Evolutionary conservation across 2,888 invertebrate species (phyloP).

Genomic region (Mechanitis mazaeus): DNA sequence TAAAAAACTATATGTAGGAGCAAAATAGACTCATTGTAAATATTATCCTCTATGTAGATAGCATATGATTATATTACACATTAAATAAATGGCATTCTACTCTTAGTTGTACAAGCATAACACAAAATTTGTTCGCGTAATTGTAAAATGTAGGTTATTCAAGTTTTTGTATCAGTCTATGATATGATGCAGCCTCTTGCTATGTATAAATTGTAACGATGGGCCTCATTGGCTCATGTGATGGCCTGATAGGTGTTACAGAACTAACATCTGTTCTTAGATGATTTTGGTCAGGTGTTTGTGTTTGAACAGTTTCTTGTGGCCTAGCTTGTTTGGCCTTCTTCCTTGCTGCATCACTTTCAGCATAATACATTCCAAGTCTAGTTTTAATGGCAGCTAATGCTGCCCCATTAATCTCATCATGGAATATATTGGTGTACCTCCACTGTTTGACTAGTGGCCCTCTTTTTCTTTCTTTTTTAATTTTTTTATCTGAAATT

Average conservation of each 20-base stretch:
- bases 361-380: slow-evolving; percentile 71
- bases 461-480: slow-evolving; percentile 64
- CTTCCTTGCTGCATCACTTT: slow-evolving; percentile 69
- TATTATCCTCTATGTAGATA: not conserved
- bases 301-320: slow-evolving; percentile 51
- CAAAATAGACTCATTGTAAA: not conserved
- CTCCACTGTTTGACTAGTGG: slow-evolving; percentile 75
- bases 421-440: slow-evolving; percentile 76
- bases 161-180: not conserved
- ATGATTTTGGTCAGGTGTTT: slow-evolving; percentile 46
- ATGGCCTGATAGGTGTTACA: slow-evolving; percentile 24
- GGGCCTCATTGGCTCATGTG: slow-evolving; percentile 49
- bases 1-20: not conserved
- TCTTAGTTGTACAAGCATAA: not conserved
- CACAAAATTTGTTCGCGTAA: not conserved
- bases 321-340: slow-evolving; percentile 63
- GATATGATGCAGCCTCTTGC: not conserved
- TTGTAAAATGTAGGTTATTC: not conserved
- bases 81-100: slow-evolving; percentile 6
- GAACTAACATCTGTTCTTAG: slow-evolving; percentile 9
- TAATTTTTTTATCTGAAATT: slow-evolving; percentile 46
- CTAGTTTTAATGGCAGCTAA: slow-evolving; percentile 73
- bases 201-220: slow-evolving; percentile 64
- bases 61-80: not conserved
- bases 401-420: slow-evolving; percentile 73